Base-by-base conservation (phyloP, 2,113 vertebrate species). In the Aythya baeri region DNA sequence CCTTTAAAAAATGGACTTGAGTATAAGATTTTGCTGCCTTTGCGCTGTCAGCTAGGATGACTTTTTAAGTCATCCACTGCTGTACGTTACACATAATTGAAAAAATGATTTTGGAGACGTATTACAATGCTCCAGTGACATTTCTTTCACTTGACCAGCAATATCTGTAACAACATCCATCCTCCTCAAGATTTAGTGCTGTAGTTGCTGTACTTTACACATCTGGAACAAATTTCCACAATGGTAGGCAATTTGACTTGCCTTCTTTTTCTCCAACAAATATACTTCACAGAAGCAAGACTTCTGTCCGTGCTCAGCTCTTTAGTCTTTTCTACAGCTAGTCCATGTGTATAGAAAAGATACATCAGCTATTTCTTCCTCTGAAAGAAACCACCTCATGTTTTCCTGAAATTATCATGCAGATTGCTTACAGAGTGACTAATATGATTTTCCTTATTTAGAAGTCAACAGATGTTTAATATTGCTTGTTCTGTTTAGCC, bases 381-480 rank as follows among this genome's bases (percentile, higher is more conserved):
- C 38, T 34, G n/a, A 18, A 5, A 80, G 41, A 77, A 86, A 57
- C 46, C 43, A 84, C 25, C 44, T 93, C 61, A 7, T 50, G 41
- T 23, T 87, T 97, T 92, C 75, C 78, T 88, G 52, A 93, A 96
- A 96, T 91, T 76, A 92, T 86, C 77, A 83, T n/a, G 87, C 21
- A 86, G 81, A 88, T 85, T 83, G 71, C 91, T 97, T 76, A 77
- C 34, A 77, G 32, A 92, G 63, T 50, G 49, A 93, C 72, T 94
- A 96, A 97, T 78, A 79, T 15, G 25, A 93, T 93, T 93, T 83
- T 85, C 81, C 83, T 94, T 92, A 92, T 84, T 97, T 94, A 96
- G 72, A 92, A 91, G 34, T 74, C 83, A 91, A 93, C 91, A 96
- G 96, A 96, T 97, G 70, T 93, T 95, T 96, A 95, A 94, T 61